phyloP scores from a whole-genome alignment of 2,888 invertebrate genomes.

The Pyrgus malvae region DNA sequence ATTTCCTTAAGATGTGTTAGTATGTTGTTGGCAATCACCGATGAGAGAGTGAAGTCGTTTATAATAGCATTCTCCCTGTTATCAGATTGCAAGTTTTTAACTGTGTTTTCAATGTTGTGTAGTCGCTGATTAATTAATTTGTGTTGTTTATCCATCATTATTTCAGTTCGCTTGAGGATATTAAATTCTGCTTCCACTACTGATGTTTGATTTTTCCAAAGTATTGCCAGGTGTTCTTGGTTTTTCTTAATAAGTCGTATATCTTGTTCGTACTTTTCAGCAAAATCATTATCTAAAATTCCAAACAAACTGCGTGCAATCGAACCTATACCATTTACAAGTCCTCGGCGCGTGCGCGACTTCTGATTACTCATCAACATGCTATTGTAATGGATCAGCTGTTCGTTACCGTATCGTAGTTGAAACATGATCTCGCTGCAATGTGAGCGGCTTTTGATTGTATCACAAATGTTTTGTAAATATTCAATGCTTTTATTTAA shows the following conservation, averaged over 20 bases:
- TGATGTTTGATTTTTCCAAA: conserved; percentile 36
- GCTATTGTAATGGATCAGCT: conserved; percentile 26
- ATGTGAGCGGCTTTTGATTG: conserved; percentile 4
- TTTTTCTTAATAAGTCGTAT: conserved; percentile 25
- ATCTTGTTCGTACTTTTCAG: conserved; percentile 31
- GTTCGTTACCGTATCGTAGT: conserved; percentile 7
- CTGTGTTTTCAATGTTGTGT: neutral
- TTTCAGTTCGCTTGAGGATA: conserved; percentile 28
- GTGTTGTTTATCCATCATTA: conserved; percentile 24
- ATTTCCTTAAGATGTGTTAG: neutral
- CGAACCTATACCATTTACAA: conserved; percentile 31
- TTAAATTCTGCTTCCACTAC: conserved; percentile 34
- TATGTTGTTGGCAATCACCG: conserved; percentile 16
- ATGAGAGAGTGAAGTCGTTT: conserved; percentile 3
- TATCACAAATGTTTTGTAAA: conserved; percentile 21
- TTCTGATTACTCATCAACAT: conserved; percentile 25
- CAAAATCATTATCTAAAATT: conserved; percentile 33
- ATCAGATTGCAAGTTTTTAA: neutral
- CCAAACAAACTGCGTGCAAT: conserved; percentile 29
- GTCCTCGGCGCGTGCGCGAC: conserved; percentile 5
- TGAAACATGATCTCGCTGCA: conserved; percentile 4
- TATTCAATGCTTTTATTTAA: conserved; percentile 17
- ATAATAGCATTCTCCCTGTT: neutral
- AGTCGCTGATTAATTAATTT: conserved; percentile 8
- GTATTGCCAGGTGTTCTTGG: conserved; percentile 21